Conservation (phyloP, 2,113 vertebrate species). For the Labeo catla region DNA sequence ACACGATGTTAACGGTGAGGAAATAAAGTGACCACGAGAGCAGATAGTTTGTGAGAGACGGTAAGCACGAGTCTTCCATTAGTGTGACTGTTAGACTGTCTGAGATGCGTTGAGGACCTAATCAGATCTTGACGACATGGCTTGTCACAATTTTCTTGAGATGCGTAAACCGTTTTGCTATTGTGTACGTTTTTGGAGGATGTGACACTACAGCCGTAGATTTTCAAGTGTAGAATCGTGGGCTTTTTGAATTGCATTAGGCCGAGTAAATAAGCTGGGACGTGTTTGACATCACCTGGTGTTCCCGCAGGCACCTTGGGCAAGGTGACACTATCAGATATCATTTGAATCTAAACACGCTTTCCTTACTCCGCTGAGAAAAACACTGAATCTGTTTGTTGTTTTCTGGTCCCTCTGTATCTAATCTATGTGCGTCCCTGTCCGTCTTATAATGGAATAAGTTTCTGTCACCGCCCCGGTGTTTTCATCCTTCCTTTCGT, state of each 20-base stretch:
- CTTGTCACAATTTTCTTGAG: constrained; percentile 31
- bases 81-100: constrained; percentile 13
- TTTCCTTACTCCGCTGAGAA: constrained; percentile 4
- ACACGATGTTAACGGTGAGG: background rate
- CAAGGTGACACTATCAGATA: constrained; percentile 51
- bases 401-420: constrained; percentile 31
- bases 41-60: background rate
- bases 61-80: background rate
- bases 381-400: constrained; percentile 27
- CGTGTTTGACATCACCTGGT: constrained; percentile 28
- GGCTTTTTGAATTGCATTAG: constrained; percentile 45
- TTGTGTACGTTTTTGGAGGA: background rate
- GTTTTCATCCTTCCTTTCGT: background rate
- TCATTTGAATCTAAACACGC: constrained; percentile 51
- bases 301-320: constrained; percentile 48
- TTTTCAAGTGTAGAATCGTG: background rate
- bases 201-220: background rate
- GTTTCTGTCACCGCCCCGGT: constrained; percentile 7
- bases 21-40: background rate
- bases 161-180: background rate
- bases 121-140: constrained; percentile 6
- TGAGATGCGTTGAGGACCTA: background rate
- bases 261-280: constrained; percentile 45
- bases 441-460: constrained; percentile 37
- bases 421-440: constrained; percentile 43